A percentile compares a stretch with the other conserved stretches of the same genome.
These are phyloP conservation scores for Syngnathus scovelli DNA, from an alignment of 2,113 vertebrate species.

Conservation along the genomic window DNA sequence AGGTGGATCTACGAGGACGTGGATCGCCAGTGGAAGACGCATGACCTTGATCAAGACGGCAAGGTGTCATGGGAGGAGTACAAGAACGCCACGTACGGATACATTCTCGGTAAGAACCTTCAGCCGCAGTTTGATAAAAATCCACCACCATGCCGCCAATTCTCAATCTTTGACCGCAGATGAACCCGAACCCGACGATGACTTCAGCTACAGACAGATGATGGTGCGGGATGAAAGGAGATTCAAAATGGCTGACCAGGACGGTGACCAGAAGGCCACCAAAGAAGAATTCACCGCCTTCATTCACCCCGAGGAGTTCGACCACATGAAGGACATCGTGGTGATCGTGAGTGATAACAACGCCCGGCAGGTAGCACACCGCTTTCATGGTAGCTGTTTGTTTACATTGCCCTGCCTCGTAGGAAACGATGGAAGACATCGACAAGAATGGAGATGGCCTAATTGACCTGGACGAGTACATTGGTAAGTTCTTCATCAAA, in stretches of 20 bases:
- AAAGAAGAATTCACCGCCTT: slow-evolving; percentile 98
- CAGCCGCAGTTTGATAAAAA: neutral
- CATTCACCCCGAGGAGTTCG: slow-evolving; percentile 93
- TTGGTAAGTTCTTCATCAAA: slow-evolving; percentile 73
- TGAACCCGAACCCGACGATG: slow-evolving; percentile 88
- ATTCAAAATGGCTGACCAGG: slow-evolving; percentile 88
- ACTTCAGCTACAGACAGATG: slow-evolving; percentile 96
- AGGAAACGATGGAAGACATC: slow-evolving; percentile 99
- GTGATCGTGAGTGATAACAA: slow-evolving; percentile 77
- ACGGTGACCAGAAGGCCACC: slow-evolving; percentile 81
- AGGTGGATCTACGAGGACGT: slow-evolving; percentile 97
- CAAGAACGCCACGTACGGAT: slow-evolving; percentile 96
- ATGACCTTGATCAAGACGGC: slow-evolving; percentile 89
- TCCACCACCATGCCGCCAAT: neutral
- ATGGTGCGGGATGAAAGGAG: slow-evolving; percentile 91
- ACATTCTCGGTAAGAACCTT: slow-evolving; percentile 80
- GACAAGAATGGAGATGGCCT: slow-evolving; percentile 96
- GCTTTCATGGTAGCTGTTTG: neutral
- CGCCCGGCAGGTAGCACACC: neutral
- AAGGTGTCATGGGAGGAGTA: slow-evolving; percentile 95
- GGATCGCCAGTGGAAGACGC: slow-evolving; percentile 93
- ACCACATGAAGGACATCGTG: slow-evolving; percentile 96
- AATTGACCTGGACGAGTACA: slow-evolving; percentile 95
- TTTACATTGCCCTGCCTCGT: neutral
- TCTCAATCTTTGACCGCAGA: slow-evolving; percentile 63